These are phyloP conservation scores for Chaunax sp. DNA, from an alignment of 2,797 vertebrate species.

Conservation along the genomic window DNA sequence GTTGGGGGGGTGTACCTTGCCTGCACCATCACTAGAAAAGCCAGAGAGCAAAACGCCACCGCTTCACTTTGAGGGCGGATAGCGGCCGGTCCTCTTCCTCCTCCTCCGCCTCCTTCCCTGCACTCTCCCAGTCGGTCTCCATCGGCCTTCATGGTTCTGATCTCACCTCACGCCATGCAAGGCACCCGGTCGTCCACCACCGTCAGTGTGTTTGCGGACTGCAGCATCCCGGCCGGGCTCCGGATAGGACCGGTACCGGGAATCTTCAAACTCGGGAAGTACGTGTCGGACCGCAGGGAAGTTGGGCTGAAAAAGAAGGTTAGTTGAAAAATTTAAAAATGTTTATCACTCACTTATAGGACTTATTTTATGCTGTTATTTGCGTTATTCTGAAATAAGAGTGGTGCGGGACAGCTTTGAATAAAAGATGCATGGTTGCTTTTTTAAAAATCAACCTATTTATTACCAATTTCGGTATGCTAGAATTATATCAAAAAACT, in stretches of 20 bases:
- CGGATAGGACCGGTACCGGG: slow-evolving; percentile 91
- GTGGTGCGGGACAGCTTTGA: not conserved
- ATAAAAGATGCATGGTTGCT: not conserved
- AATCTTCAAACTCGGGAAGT: slow-evolving; percentile 96
- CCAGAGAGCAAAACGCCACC: slow-evolving; percentile 83
- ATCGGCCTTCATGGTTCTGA: slow-evolving; percentile 86
- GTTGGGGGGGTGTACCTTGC: slow-evolving; percentile 79
- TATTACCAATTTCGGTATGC: too few relatives aligned
- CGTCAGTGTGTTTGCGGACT: slow-evolving; percentile 91
- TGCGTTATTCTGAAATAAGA: too few relatives aligned
- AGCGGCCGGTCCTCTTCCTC: slow-evolving; percentile 84
- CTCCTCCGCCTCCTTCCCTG: slow-evolving; percentile 46
- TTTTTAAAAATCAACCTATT: not conserved
- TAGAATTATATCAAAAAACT: not conserved
- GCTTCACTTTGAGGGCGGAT: slow-evolving; percentile 96
- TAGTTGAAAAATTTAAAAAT: slow-evolving; percentile 13
- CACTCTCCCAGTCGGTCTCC: slow-evolving; percentile 62
- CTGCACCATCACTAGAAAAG: slow-evolving; percentile 91
- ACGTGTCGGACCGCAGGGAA: slow-evolving; percentile 95
- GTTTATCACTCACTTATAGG: not conserved
- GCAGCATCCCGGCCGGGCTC: slow-evolving; percentile 93
- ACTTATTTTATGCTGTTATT: not conserved
- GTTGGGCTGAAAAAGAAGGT: slow-evolving; percentile 96
- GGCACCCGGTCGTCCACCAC: slow-evolving; percentile 86
- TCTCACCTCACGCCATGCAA: slow-evolving; percentile 88